These are phyloP conservation scores for Heliocidaris erythrogramma DNA, from an alignment of 35 echinoderm and acorn worm genomes.

Conservation along the genomic window DNA sequence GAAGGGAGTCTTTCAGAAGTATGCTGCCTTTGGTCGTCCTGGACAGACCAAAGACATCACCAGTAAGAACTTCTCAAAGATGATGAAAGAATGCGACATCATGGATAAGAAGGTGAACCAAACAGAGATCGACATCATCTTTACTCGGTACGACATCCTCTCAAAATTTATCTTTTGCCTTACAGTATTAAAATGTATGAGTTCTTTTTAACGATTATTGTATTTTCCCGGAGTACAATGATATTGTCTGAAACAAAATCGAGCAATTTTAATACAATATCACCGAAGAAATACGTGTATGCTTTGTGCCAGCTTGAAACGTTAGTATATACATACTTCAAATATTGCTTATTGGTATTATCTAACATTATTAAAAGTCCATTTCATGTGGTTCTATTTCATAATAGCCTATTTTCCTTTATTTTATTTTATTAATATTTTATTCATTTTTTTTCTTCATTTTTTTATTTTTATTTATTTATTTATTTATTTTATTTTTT, in stretches of 20 bases:
- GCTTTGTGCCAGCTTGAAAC: too few species aligned
- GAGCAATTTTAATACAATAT: too few species aligned
- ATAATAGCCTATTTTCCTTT: too few species aligned
- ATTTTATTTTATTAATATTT: too few species aligned
- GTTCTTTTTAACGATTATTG: not conserved
- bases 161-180: not conserved
- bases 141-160: constrained; percentile 65
- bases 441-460: too few species aligned
- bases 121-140: constrained; percentile 95
- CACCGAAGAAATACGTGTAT: too few species aligned
- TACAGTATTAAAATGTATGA: not conserved
- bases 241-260: not conserved
- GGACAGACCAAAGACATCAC: constrained; percentile 75
- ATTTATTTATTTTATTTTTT: too few species aligned
- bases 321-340: too few species aligned
- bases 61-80: constrained; percentile 87
- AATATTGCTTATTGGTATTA: too few species aligned
- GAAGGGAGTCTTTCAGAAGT: constrained; percentile 62
- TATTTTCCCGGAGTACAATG: not conserved
- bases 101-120: constrained; percentile 76
- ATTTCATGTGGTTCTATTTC: too few species aligned
- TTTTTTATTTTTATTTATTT: too few species aligned
- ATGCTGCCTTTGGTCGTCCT: constrained; percentile 65
- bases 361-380: too few species aligned
- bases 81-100: constrained; percentile 78